phyloP scores from a whole-genome alignment of 2,888 invertebrate genomes.

The Chydorus sphaericus region DNA sequence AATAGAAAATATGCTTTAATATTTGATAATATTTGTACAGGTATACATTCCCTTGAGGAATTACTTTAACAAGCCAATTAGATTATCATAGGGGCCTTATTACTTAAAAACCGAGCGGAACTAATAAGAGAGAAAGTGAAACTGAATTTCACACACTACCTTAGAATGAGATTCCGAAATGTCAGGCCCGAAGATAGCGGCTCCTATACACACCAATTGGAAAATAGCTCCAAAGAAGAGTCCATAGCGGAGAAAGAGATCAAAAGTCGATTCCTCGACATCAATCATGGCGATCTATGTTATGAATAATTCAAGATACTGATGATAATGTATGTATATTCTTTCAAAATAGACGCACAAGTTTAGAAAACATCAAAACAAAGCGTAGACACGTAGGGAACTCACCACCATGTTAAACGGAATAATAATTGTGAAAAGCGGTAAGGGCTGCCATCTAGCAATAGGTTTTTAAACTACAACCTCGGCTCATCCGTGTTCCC shows the following conservation, averaged over 20 bases:
- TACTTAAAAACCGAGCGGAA: too few relatives aligned
- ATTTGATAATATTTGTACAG: not conserved
- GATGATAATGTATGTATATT: too few relatives aligned
- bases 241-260: slow-evolving; percentile 59
- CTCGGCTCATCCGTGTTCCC: too few relatives aligned
- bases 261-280: slow-evolving; percentile 28
- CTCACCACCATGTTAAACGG: too few relatives aligned
- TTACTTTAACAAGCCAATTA: too few relatives aligned
- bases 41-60: not conserved
- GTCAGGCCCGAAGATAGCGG: slow-evolving; percentile 63
- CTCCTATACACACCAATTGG: slow-evolving; percentile 65
- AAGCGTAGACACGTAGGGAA: too few relatives aligned
- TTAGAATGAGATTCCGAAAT: slow-evolving; percentile 31
- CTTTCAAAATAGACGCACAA: too few relatives aligned
- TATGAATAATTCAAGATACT: not conserved
- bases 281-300: slow-evolving; percentile 10
- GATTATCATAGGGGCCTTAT: too few relatives aligned
- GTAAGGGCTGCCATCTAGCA: too few relatives aligned
- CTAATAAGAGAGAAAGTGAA: not conserved
- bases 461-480: too few relatives aligned
- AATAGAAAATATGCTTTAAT: slow-evolving; percentile 6
- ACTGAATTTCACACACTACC: not conserved
- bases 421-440: too few relatives aligned
- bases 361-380: too few relatives aligned
- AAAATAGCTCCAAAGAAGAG: slow-evolving; percentile 76